Evolutionary conservation across 2,888 invertebrate species (phyloP), one percentile per base, ranked within the genome.

Genomic region (Seladonia tumulorum): DNA sequence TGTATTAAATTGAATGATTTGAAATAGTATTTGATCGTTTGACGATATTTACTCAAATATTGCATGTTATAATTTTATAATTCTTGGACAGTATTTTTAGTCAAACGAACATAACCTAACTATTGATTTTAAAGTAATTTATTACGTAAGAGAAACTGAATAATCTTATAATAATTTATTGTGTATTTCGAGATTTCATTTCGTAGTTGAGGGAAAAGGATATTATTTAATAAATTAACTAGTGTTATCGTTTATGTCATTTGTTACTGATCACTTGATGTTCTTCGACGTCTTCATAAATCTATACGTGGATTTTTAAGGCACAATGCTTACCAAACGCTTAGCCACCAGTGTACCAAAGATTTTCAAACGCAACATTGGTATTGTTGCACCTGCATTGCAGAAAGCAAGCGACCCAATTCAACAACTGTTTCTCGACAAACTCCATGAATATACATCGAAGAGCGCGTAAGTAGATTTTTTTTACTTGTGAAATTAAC

Each of bases 361-460:
- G 88, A 74, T 95, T 42, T 42, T 95, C 8, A 94, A 93, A 71
- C 96, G 98, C 83, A 98, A 97, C 95, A 95, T 98, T 92, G 98
- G 98, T 81, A 96, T 98, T 73, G 95, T 97, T 76, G 97, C 97
- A 70, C 97, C 97, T 75, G 96, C 96, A 49, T 94, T 97, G 63
- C 96, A 96, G 93, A 98, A 97, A 94, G 97, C 97, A 3, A 95
- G 96, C 4, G 99, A 99, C 95, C 99, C 99, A 7, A 98, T 99
- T 93, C 99, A 99, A 95, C 97, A 99, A 95, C 95, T 99, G 76
- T 99, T 99, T 95, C 95, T 99, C 63, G 98, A 99, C 90, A 99
- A 99, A 97, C 96, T 99, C 90, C 96, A 97, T 88, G 99, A 99
- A 95, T 99, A 98, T 96, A 97, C 97, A 94, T 96, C 97, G 92